Percentiles rank a stretch among this genome's conserved stretches.
Conservation (phyloP, 2,888 invertebrate species). For the Salticus scenicus region DNA sequence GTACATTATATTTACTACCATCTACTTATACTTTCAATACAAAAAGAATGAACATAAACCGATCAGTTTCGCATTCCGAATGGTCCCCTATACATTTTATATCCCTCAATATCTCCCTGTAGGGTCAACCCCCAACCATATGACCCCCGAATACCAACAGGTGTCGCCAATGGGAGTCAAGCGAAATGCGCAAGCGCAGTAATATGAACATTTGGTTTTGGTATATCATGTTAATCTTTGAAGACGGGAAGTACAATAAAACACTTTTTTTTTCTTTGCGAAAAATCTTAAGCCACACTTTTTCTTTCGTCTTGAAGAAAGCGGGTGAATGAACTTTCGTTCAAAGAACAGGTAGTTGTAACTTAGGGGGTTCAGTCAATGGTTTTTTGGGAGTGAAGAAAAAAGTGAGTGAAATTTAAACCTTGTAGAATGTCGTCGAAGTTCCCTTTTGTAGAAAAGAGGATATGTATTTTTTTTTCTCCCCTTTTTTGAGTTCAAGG, state of each 20-base stretch:
- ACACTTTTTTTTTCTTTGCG: background rate
- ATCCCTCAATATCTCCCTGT: background rate
- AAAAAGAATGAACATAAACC: too few relatives aligned
- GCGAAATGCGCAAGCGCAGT: background rate
- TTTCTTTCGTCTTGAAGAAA: background rate
- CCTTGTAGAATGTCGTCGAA: too few relatives aligned
- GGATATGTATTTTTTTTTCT: too few relatives aligned
- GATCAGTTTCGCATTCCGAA: background rate
- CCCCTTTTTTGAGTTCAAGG: too few relatives aligned
- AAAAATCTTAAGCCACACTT: background rate
- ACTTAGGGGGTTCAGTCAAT: background rate
- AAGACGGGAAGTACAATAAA: background rate
- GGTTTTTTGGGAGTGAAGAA: background rate
- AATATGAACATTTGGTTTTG: background rate
- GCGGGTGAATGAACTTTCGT: constrained; percentile 1
- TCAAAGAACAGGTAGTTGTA: constrained; percentile 17
- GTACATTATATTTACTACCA: too few relatives aligned
- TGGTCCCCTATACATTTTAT: background rate
- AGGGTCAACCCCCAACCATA: background rate
- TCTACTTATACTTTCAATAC: too few relatives aligned
- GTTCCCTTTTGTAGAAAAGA: too few relatives aligned
- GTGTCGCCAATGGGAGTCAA: background rate
- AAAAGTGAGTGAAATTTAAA: too few relatives aligned
- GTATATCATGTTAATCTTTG: constrained; percentile 15
- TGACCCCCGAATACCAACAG: background rate